Percentiles rank a stretch among this genome's conserved stretches.
Conservation (phyloP, 2,113 vertebrate genomes). For the Trogon surrucura region DNA sequence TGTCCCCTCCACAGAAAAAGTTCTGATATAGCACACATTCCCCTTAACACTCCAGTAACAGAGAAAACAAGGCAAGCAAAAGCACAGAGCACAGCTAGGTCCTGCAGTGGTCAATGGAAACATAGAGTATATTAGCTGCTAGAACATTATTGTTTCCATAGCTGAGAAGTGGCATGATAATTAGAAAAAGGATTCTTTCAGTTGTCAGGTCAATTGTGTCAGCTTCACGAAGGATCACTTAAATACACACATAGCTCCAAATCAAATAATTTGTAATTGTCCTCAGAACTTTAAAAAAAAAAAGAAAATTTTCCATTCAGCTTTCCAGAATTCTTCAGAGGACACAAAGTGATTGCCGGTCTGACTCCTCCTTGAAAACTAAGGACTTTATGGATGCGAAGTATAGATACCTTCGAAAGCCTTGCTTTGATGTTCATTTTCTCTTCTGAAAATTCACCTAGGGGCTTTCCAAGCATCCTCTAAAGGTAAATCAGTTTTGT, state of each 20-base stretch:
- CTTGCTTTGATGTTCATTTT: background rate
- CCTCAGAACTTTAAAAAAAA: background rate
- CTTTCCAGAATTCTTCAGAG: background rate
- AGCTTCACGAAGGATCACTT: background rate
- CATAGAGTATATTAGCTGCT: background rate
- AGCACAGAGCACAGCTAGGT: background rate
- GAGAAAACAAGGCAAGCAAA: background rate
- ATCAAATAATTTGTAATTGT: background rate
- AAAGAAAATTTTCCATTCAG: background rate
- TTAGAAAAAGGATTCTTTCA: background rate
- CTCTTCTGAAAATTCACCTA: background rate
- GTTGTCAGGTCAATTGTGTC: background rate
- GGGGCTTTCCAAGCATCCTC: background rate
- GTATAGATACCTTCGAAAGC: background rate
- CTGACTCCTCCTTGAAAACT: background rate
- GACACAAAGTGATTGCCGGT: background rate
- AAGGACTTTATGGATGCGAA: background rate
- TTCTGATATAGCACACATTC: background rate
- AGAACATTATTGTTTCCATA: background rate
- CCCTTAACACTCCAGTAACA: fast-evolving
- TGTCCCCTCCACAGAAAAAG: background rate
- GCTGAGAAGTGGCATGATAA: background rate
- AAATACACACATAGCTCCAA: background rate
- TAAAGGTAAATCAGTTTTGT: background rate
- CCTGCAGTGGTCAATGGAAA: background rate